Base-by-base conservation (phyloP, 1,140 invertebrate genomes). In the Micrasema minimum region DNA sequence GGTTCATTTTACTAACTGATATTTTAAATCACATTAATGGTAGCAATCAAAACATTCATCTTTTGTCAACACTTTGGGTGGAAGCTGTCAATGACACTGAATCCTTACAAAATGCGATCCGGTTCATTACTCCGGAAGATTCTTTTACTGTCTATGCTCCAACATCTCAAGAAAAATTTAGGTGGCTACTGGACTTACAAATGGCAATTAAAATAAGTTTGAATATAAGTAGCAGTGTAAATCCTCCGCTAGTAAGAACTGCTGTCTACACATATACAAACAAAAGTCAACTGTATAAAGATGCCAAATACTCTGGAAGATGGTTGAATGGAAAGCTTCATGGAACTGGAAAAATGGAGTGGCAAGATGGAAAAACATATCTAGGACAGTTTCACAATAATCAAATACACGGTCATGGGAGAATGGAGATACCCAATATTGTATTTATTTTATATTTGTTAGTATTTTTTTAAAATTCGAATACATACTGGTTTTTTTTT, bases 321-420 rank as follows among this genome's bases (percentile, higher is more conserved):
- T 96, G 93, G 93, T 79, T 90, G 12, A 90, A 89, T 79, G 93
- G 92, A 1, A 92, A 94, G 76, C 84, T 95, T 72, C 92, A 96
- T 80, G 94, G 94, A 10, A 84, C 86, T 75, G 94, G 94, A 2
- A 91, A 91, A 81, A 79, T 96, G 31, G 88, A 90, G 77, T 96
- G 93, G 92, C 80, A 87, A 4, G 93, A 96, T 83, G 92, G 93
- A 1, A 89, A 88, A 72, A 82, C 87, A 48, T 96, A 94, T 77
- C 87, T 87, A 38, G 95, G 94, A 0, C 89, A 93, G 69, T 93
- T 96, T 79, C 82, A 89, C 55, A 85, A 92, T 74, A 93, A 93
- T 70, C 80, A 88, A 16, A 88, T 92, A 65, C 88, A 92, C 80
- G 94, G 94, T 38, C 89, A 84, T 78, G 91, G 91, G 10, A 87